Percentiles rank a stretch among this genome's conserved stretches.
Conservation (phyloP, 1,140 invertebrate genomes). For the Euborellia annulipes region DNA sequence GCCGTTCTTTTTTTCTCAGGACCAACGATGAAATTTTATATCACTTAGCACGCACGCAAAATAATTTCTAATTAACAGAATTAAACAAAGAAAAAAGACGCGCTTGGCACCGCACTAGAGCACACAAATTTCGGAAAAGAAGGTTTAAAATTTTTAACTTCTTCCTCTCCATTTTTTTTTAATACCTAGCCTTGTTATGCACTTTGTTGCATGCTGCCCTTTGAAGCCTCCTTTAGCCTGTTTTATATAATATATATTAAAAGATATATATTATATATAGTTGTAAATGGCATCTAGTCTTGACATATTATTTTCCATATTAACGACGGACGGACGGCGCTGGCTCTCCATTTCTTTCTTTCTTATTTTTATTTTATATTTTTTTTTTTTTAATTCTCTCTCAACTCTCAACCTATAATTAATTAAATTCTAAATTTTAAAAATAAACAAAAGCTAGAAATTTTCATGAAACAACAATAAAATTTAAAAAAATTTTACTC, state of each 20-base stretch:
- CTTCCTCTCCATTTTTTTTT: neutral
- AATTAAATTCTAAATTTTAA: neutral
- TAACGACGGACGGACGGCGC: no score
- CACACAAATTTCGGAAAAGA: neutral
- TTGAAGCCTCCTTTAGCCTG: no score
- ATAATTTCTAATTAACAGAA: no score
- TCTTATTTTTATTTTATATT: neutral
- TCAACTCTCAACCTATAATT: neutral
- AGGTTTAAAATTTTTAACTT: neutral
- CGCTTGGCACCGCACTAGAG: neutral
- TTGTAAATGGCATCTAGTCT: neutral
- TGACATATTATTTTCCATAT: neutral
- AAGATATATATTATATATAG: neutral
- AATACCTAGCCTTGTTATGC: neutral
- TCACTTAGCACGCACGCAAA: neutral
- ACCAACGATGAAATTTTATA: neutral
- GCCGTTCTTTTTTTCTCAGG: no score
- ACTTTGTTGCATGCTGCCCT: neutral
- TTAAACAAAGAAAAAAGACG: no score
- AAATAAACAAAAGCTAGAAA: slow-evolving; percentile 3
- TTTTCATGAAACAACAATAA: neutral
- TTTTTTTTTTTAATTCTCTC: neutral
- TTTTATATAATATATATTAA: neutral
- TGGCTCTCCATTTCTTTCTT: no score
- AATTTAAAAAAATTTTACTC: no score